A percentile compares a stretch with the other conserved stretches of the same genome.
Conservation (phyloP, 1,140 invertebrate species). For the Caligus rogercresseyi region DNA sequence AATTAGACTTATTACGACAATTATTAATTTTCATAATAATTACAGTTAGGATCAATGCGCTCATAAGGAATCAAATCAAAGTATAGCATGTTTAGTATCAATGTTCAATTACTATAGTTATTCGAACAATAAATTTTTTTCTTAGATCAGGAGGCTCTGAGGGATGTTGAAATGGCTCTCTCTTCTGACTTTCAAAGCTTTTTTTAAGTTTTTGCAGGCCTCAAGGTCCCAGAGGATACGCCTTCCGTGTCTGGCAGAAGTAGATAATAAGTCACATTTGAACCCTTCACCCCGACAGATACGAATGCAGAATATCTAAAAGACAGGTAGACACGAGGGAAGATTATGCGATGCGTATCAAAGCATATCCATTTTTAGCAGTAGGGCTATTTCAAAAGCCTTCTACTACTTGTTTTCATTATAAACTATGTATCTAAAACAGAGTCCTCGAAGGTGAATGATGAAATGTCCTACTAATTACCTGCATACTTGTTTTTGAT, state of each 20-base stretch:
- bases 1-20: no score
- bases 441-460: no score
- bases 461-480: background rate
- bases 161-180: no score
- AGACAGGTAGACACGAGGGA: background rate
- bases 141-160: no score
- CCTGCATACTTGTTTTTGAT: slow-evolving; percentile 53
- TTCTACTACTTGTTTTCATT: background rate
- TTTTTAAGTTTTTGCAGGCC: slow-evolving; percentile 26
- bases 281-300: slow-evolving; percentile 51
- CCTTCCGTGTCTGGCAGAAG: slow-evolving; percentile 83
- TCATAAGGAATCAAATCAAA: no score
- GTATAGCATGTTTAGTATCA: no score
- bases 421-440: no score
- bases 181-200: background rate
- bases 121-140: no score
- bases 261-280: slow-evolving; percentile 59
- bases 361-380: background rate
- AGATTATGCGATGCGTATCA: background rate
- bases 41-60: no score
- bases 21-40: no score
- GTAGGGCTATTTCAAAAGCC: background rate
- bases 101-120: no score
- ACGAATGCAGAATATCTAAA: slow-evolving; percentile 65
- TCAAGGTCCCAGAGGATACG: slow-evolving; percentile 81